phyloP scores from a whole-genome alignment of 2,888 invertebrate species.

The Cyrtodaria siliqua region DNA sequence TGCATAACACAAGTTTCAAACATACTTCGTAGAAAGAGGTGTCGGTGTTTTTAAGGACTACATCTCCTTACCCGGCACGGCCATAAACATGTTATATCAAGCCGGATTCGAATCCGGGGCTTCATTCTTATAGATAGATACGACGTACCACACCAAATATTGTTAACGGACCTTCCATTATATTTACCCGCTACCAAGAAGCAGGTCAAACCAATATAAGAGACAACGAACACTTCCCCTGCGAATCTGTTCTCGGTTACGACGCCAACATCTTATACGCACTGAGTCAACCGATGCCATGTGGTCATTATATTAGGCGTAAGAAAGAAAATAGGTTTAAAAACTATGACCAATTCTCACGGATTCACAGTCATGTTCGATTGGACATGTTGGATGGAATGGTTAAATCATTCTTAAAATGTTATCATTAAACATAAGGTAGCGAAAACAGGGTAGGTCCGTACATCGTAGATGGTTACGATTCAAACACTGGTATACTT shows the following conservation, averaged over 20 bases:
- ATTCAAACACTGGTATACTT: background rate
- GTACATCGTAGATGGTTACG: conserved; percentile 38
- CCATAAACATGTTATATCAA: conserved; percentile 14
- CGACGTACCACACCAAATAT: conserved; percentile 10
- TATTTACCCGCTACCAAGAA: conserved; percentile 17
- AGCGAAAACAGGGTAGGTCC: background rate
- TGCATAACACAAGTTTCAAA: conserved; percentile 4
- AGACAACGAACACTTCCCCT: background rate
- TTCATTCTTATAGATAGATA: background rate
- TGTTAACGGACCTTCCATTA: conserved; percentile 8
- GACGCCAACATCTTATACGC: conserved; percentile 36
- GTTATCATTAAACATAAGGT: background rate
- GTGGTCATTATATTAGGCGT: conserved; percentile 30
- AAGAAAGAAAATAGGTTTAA: conserved; percentile 25
- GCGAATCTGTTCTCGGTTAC: conserved; percentile 9
- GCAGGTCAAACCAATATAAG: conserved; percentile 13
- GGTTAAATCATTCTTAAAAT: conserved; percentile 3
- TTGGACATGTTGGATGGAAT: conserved; percentile 1
- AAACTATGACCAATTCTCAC: background rate
- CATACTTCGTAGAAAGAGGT: conserved; percentile 2
- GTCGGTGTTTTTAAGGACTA: conserved; percentile 20
- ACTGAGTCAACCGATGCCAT: conserved; percentile 40
- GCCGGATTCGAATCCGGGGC: background rate
- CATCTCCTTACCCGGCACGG: conserved; percentile 14
- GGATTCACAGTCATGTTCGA: background rate